Evolutionary conservation across 30 jellyfish, hydroid and myxozoan species (phyloP).

Genomic region (Aurelia aurita complex sp. Pacific): DNA sequence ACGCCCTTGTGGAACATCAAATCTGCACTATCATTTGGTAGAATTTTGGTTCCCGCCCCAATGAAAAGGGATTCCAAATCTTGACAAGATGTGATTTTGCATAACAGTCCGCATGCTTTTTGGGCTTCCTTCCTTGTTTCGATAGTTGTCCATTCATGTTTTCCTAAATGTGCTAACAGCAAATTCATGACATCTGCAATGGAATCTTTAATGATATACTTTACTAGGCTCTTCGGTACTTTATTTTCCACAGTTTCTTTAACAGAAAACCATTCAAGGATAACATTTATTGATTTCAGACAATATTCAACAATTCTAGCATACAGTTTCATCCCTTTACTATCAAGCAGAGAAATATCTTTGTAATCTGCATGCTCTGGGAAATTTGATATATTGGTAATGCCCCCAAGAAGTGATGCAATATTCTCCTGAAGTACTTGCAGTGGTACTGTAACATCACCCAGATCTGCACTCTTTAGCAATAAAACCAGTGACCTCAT

Average conservation of each 20-base stretch:
- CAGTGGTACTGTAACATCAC: too few relatives aligned
- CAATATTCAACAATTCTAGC: conserved; percentile 9
- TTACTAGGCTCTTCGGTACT: not conserved
- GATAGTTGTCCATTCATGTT: conserved; percentile 44
- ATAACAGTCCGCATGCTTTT: not conserved
- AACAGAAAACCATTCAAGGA: not conserved
- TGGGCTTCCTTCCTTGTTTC: conserved; percentile 37
- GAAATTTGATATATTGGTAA: conserved; percentile 15
- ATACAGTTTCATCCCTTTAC: conserved; percentile 3
- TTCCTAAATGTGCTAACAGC: conserved; percentile 21
- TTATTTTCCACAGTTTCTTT: not conserved
- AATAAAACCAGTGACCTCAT: too few relatives aligned
- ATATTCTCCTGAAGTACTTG: not conserved
- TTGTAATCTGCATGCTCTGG: conserved; percentile 44
- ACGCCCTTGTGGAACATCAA: conserved; percentile 60
- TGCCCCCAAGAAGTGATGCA: not conserved
- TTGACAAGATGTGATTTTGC: conserved; percentile 14
- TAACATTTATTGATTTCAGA: not conserved
- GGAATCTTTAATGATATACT: not conserved
- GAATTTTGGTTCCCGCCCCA: conserved; percentile 14
- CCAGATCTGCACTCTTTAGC: too few relatives aligned
- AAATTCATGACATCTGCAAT: not conserved
- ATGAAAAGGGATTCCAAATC: conserved; percentile 19
- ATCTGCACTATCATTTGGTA: not conserved
- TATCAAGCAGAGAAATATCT: conserved; percentile 33